These are phyloP conservation scores for Planococcus citri DNA, from an alignment of 1,140 invertebrate genomes.

Conservation along the genomic window DNA sequence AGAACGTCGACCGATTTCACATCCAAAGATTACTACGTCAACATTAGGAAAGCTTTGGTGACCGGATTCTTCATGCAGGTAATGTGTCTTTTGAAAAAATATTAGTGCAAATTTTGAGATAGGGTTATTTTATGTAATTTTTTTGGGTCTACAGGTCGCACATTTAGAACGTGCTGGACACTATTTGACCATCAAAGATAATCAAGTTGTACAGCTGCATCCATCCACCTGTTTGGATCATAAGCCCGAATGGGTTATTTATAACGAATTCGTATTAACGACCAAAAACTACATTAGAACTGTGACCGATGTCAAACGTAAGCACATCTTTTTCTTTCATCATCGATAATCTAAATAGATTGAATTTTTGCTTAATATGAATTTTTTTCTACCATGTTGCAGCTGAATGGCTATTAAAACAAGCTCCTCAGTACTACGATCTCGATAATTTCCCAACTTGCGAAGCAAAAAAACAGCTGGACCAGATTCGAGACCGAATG, in stretches of 20 bases:
- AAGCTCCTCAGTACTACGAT: constrained; percentile 97
- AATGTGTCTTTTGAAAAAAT: constrained; percentile 24
- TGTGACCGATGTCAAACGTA: constrained; percentile 97
- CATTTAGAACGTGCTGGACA: constrained; percentile 91
- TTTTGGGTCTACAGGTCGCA: constrained; percentile 52
- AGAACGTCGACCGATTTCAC: constrained; percentile 96
- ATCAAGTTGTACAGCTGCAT: constrained; percentile 96
- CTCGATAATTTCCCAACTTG: constrained; percentile 94
- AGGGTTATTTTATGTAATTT: too few relatives aligned
- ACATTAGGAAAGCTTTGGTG: constrained; percentile 94
- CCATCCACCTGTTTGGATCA: constrained; percentile 97
- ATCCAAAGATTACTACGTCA: constrained; percentile 96
- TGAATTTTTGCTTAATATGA: too few relatives aligned
- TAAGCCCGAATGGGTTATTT: constrained; percentile 99
- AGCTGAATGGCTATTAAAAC: constrained; percentile 89
- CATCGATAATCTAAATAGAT: too few relatives aligned
- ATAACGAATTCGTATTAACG: constrained; percentile 99
- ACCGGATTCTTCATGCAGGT: constrained; percentile 99
- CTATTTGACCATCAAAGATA: constrained; percentile 98
- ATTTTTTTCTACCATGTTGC: constrained; percentile 27
- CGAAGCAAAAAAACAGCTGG: constrained; percentile 87
- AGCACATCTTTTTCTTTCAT: constrained; percentile 34
- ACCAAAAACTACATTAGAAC: constrained; percentile 99
- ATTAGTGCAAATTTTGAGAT: not conserved
- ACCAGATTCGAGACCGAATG: constrained; percentile 65